A percentile compares a stretch with the other conserved stretches of the same genome.
phyloP scores from a whole-genome alignment of 2,113 vertebrate genomes.

The Hydrolagus affinis region DNA sequence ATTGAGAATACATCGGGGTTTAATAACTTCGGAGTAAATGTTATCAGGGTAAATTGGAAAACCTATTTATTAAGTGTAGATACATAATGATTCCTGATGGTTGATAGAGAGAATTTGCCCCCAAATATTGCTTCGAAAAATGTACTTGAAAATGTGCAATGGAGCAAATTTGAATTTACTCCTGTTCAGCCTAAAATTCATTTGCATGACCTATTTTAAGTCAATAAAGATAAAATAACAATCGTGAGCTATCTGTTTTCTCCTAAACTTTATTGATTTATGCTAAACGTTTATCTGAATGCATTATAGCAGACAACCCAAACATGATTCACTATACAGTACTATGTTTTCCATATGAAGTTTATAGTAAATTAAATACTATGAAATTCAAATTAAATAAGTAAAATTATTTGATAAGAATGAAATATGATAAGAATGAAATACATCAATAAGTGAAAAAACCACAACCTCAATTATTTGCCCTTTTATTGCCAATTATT shows the following conservation, averaged over 20 bases:
- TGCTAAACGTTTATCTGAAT: background rate
- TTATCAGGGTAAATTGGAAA: background rate
- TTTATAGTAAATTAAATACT: background rate
- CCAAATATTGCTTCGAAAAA: background rate
- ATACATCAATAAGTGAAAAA: background rate
- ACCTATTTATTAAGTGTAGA: background rate
- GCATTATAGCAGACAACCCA: background rate
- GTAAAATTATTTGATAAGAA: background rate
- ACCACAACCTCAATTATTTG: background rate
- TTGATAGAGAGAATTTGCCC: background rate
- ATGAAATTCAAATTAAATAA: slow-evolving; percentile 8
- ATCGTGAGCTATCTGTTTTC: background rate
- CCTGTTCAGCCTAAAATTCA: background rate
- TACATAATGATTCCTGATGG: background rate
- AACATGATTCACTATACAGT: background rate
- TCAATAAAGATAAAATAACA: background rate
- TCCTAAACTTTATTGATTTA: background rate
- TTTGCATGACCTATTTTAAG: background rate
- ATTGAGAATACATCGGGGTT: background rate
- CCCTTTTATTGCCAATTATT: background rate
- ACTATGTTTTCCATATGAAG: background rate
- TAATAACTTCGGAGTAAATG: background rate
- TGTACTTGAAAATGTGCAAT: background rate
- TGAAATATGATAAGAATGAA: background rate
- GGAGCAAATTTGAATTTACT: background rate